phyloP scores from a whole-genome alignment of 2,888 invertebrate species.

The Geotrupes spiniger region DNA sequence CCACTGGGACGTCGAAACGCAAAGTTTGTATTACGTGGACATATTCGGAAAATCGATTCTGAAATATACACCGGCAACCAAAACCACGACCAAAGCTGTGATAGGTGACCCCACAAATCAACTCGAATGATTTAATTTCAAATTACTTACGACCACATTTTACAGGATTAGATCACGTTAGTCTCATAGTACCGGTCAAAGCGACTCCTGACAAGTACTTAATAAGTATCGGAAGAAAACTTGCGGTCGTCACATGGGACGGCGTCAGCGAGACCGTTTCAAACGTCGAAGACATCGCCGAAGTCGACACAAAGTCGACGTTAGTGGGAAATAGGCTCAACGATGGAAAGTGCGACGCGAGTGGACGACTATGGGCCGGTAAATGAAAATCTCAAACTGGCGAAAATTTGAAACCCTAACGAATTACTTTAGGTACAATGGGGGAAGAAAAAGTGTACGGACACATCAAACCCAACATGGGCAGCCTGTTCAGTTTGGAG shows the following conservation, averaged over 20 bases:
- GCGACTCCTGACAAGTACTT: constrained; percentile 61
- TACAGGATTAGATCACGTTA: constrained; percentile 44
- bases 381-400: neutral
- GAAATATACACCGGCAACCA: constrained; percentile 53
- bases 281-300: constrained; percentile 53
- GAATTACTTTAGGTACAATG: constrained; percentile 56
- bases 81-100: constrained; percentile 53
- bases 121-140: too few species aligned
- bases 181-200: constrained; percentile 64
- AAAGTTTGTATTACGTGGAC: constrained; percentile 66
- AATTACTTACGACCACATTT: too few species aligned
- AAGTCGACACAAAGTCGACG: constrained; percentile 59
- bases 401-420: too few species aligned
- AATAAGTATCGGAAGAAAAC: constrained; percentile 59
- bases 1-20: constrained; percentile 63
- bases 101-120: too few species aligned
- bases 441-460: constrained; percentile 55
- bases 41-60: constrained; percentile 56
- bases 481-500: constrained; percentile 51
- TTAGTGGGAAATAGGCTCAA: constrained; percentile 64
- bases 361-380: constrained; percentile 72
- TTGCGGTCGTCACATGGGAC: constrained; percentile 64
- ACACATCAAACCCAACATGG: constrained; percentile 54
- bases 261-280: constrained; percentile 55
- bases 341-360: constrained; percentile 75